phyloP scores from a whole-genome alignment of 2,888 invertebrate species.

The Siphonodentalium dalli region DNA sequence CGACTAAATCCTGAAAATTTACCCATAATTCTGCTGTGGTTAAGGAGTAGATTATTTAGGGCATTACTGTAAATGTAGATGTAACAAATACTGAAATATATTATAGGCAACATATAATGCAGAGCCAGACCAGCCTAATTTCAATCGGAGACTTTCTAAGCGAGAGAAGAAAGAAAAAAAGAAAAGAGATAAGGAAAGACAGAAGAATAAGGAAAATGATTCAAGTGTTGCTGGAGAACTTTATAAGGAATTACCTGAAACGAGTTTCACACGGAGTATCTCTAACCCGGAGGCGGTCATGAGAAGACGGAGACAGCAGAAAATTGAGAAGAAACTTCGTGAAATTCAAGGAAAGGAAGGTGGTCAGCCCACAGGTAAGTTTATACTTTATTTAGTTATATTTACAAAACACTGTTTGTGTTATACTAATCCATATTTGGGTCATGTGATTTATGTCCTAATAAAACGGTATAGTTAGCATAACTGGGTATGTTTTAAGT shows the following conservation, averaged over 20 bases:
- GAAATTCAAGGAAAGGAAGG: slow-evolving; percentile 95
- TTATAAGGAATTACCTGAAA: slow-evolving; percentile 87
- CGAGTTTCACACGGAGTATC: slow-evolving; percentile 95
- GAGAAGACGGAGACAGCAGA: slow-evolving; percentile 94
- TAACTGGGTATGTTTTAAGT: too few species aligned
- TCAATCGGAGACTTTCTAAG: slow-evolving; percentile 89
- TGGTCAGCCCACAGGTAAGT: slow-evolving; percentile 80
- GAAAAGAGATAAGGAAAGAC: slow-evolving; percentile 53
- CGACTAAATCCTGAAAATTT: too few species aligned
- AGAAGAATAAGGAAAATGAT: slow-evolving; percentile 41
- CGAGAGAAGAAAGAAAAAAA: slow-evolving; percentile 89
- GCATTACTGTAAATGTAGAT: too few species aligned
- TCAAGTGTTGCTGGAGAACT: slow-evolving; percentile 58
- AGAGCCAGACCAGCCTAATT: slow-evolving; percentile 40
- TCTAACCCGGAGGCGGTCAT: slow-evolving; percentile 99
- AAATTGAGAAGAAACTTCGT: slow-evolving; percentile 93
- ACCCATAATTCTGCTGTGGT: too few species aligned
- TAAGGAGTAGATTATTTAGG: too few species aligned
- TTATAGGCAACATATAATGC: too few species aligned
- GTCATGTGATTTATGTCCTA: too few species aligned
- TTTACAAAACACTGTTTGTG: too few species aligned
- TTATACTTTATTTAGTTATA: neutral
- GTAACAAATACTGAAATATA: too few species aligned
- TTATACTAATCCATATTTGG: too few species aligned
- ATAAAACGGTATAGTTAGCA: too few species aligned